Base-by-base conservation (phyloP, 2,888 invertebrate genomes). In the Ophion slaviceki region DNA sequence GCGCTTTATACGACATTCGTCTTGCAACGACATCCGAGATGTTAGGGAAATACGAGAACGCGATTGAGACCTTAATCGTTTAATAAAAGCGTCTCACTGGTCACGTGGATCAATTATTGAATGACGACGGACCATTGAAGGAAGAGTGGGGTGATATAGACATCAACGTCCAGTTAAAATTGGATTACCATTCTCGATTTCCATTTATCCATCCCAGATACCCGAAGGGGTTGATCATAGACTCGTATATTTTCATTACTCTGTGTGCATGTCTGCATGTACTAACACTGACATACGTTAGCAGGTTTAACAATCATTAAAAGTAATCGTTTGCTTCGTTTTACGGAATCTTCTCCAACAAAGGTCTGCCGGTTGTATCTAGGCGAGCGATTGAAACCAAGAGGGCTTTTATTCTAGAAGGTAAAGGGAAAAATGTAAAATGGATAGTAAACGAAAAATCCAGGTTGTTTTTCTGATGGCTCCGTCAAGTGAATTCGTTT, bases 101-200 rank as follows among this genome's bases (percentile, higher is more conserved):
- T 64, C 64, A 47, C 5, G n/a, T 75, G 47, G 47, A 11, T 10
- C 47, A n/a, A 75, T 47, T 8, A 47, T 61, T 45, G 45, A 74
- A 45, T 1, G 75, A 75, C 7, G 24, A 75, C 64, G 59, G 24
- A 40, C 20, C 40, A 61, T 61, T 74, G 14, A 40, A 61, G 20
- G 36, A 61, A 24, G 7, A 24, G 40, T 74, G 7, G 14, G 72
- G 40, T 40, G 61, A 74, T 74, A 59, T 20, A 74, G 61, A 61
- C 14, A 14, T 74, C 17, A 40, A 45, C 24, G 40, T n/a, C 61
- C 20, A 61, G 5, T 28, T 64, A 2, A 32, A 74, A 20, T 20
- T 40, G 61, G 24, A 72, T 64, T 11, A 61, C 14, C n/a, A 61
- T 61, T 24, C 61, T 20, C 20, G 32, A 14, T 61, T n/a, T 24